These are phyloP conservation scores for human DNA, from an alignment of 2,113 vertebrate genomes.

Conservation along the genomic window DNA sequence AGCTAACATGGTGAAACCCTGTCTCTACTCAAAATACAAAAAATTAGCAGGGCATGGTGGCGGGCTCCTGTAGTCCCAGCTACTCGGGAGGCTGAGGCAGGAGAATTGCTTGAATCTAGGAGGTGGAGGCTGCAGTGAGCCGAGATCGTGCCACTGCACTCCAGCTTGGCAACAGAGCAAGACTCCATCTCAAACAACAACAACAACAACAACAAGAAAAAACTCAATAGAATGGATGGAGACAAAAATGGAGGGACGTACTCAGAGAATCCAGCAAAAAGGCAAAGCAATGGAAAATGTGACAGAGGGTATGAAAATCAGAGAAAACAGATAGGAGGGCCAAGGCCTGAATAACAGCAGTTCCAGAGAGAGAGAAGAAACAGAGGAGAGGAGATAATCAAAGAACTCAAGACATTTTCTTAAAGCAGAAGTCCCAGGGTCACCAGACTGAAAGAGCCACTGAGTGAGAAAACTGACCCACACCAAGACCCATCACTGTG, in stretches of 20 bases:
- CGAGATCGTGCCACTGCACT: no score
- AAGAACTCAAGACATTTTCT: background rate
- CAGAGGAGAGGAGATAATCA: background rate
- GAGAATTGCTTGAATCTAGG: no score
- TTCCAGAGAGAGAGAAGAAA: background rate
- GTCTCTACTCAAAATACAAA: no score
- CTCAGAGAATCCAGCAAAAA: background rate
- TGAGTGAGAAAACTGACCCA: background rate
- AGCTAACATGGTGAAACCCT: no score
- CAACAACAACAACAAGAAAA: background rate
- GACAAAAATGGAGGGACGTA: background rate
- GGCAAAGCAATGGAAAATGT: background rate
- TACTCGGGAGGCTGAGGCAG: no score
- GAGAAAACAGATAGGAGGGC: background rate
- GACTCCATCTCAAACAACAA: no score
- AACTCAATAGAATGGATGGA: background rate
- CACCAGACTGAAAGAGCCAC: background rate
- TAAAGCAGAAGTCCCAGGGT: background rate
- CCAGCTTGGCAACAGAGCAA: no score
- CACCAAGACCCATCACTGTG: fast-evolving
- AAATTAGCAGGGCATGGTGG: no score
- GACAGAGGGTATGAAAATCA: background rate
- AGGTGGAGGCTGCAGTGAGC: no score
- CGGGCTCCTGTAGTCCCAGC: no score
- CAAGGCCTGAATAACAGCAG: no score